phyloP scores from a whole-genome alignment of 2,797 vertebrate species.

The Bovichtus variegatus region DNA sequence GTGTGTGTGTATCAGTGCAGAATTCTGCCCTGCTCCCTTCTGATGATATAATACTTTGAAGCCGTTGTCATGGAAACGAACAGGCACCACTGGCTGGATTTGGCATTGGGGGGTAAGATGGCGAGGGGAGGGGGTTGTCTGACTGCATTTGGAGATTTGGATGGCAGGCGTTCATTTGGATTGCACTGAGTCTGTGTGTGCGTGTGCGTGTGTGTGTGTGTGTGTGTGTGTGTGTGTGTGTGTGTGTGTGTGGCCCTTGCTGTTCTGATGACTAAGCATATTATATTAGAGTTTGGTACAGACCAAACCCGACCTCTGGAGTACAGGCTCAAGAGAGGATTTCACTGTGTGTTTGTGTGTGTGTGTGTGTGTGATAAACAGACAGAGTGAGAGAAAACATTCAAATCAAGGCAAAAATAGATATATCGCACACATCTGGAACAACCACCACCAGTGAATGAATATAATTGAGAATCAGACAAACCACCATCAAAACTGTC shows the following conservation, averaged over 20 bases:
- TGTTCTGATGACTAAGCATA: constrained; percentile 63
- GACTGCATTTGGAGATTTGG: constrained; percentile 56
- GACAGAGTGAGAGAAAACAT: background rate
- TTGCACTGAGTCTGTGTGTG: constrained; percentile 13
- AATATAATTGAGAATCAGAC: no score
- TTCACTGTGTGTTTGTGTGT: constrained; percentile 15
- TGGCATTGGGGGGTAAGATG: constrained; percentile 48
- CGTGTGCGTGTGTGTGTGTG: constrained; percentile 20
- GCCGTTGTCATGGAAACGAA: constrained; percentile 69
- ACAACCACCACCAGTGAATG: no score
- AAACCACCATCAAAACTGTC: no score
- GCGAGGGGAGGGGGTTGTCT: constrained; percentile 46
- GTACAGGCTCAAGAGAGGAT: constrained; percentile 45
- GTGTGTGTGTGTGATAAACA: constrained; percentile 1
- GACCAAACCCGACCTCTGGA: constrained; percentile 36
- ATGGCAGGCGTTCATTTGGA: constrained; percentile 39
- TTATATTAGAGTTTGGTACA: constrained; percentile 48
- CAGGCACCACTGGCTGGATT: constrained; percentile 58
- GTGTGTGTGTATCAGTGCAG: constrained; percentile 26
- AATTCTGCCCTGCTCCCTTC: constrained; percentile 43
- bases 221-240: constrained; percentile 14
- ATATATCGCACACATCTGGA: no score
- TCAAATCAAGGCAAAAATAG: no score
- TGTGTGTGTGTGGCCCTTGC: constrained; percentile 8
- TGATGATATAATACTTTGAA: constrained; percentile 71